Base-by-base conservation (phyloP, 2,888 invertebrate genomes). In the Melangyna quadrimaculata region DNA sequence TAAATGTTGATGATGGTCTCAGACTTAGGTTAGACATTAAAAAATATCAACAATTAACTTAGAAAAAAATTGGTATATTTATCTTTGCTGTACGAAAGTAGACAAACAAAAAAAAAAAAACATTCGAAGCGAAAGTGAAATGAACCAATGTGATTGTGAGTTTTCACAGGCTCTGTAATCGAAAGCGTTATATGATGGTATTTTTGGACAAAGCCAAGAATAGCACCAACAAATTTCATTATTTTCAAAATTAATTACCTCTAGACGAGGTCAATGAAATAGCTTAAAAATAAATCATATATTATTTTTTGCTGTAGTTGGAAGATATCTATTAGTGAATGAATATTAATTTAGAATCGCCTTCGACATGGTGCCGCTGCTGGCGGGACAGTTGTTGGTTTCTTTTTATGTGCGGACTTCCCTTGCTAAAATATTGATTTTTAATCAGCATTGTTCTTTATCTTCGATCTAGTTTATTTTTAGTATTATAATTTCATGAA, bases 221-320 rank as follows among this genome's bases (percentile, higher is more conserved):
- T 51, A 67, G 48, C 51, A 67, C 4, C n/a, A 48, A 45, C 24
- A 57, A 65, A 48, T 48, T n/a, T 61, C 17, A 37, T 67, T 32
- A 59, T 65, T 65, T 65, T 51, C 27, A 19, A 65, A 73, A 55
- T 81, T 75, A 53, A 81, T 63, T 71, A 59, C 35, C 65, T 43
- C 57, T 32, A 81, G 77, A 75, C 77, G 81, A 81, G 71, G 81
- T 81, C 77, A 77, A 75, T 71, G 77, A 71, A 75, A 77, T 32
- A 59, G 51, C 27, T 43, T 65, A 51, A 67, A 67, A 67, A 67
- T 67, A 67, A 73, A 35, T 59, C 22, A 22, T 19, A 22, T 19
- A 4, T 59, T 37, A 14, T 35, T 32, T 71, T 35, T 14, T 29
- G 24, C 67, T 61, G 29, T 8, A 32, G 55, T 29, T 22, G 40